These are phyloP conservation scores for Pterocles gutturalis DNA, from an alignment of 2,113 vertebrate genomes.

Conservation along the genomic window DNA sequence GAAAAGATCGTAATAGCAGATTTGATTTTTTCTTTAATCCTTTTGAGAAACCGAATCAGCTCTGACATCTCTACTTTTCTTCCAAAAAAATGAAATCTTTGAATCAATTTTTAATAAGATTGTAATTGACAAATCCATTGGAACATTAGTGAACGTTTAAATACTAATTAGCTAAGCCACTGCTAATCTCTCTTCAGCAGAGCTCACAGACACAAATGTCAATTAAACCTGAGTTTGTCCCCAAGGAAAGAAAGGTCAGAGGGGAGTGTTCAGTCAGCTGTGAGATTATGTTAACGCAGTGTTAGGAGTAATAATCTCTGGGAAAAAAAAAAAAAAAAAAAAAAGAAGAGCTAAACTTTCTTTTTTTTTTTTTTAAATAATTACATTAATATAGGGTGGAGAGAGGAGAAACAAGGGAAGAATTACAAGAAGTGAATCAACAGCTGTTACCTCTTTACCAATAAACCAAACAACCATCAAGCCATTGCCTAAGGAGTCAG, in stretches of 20 bases:
- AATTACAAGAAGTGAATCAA: background rate
- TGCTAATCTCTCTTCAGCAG: slow-evolving; percentile 77
- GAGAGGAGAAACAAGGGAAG: background rate
- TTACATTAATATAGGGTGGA: background rate
- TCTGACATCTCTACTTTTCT: slow-evolving; percentile 35
- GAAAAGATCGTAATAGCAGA: slow-evolving; percentile 42
- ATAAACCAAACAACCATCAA: background rate
- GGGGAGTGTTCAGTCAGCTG: slow-evolving; percentile 84
- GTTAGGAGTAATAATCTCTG: slow-evolving; percentile 70
- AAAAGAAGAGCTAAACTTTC: background rate
- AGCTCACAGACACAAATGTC: slow-evolving; percentile 77
- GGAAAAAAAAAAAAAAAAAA: slow-evolving; percentile 1
- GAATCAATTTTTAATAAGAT: slow-evolving; percentile 76
- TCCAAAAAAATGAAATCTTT: slow-evolving; percentile 53
- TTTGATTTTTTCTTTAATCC: slow-evolving; percentile 66
- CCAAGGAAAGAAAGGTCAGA: slow-evolving; percentile 79
- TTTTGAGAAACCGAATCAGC: slow-evolving; percentile 54
- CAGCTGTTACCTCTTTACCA: slow-evolving; percentile 4
- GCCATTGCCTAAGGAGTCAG: background rate
- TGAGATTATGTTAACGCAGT: slow-evolving; percentile 76
- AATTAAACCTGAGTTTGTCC: slow-evolving; percentile 81
- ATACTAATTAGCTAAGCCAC: slow-evolving; percentile 84
- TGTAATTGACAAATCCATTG: slow-evolving; percentile 76
- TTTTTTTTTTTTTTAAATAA: slow-evolving; percentile 31
- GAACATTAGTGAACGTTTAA: slow-evolving; percentile 81